Evolutionary conservation across 2,797 vertebrate genomes (phyloP).

Genomic region (Lemur catta): DNA sequence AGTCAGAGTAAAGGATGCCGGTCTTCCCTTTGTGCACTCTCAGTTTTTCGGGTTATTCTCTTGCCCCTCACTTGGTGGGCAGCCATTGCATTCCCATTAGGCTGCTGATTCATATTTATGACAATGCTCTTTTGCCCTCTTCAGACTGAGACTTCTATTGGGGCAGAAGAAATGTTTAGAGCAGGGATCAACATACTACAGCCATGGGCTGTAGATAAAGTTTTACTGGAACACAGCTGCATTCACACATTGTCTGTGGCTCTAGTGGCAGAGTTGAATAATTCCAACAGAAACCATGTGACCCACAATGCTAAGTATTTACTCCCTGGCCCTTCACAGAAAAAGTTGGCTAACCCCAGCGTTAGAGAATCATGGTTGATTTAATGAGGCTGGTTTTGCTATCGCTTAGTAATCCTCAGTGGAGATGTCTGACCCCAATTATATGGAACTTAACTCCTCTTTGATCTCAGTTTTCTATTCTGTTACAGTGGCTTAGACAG

Average conservation of each 20-base stretch:
- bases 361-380: background rate
- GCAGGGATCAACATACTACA: background rate
- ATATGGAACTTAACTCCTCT: background rate
- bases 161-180: background rate
- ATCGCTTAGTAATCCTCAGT: background rate
- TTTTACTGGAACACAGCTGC: background rate
- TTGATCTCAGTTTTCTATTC: background rate
- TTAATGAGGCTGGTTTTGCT: background rate
- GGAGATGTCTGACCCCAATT: background rate
- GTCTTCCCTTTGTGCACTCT: background rate
- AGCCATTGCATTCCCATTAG: background rate
- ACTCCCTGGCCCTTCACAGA: background rate
- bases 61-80: background rate
- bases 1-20: background rate
- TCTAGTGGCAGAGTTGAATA: background rate
- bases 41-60: background rate
- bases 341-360: background rate
- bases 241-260: background rate
- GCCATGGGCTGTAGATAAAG: background rate
- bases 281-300: background rate
- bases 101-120: background rate
- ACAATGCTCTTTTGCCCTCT: background rate
- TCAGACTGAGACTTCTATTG: background rate
- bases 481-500: background rate
- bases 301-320: background rate